Evolutionary conservation across 92 coral and sea anemone genomes (phyloP).

Genomic region (Palythoa heliodiscus): DNA sequence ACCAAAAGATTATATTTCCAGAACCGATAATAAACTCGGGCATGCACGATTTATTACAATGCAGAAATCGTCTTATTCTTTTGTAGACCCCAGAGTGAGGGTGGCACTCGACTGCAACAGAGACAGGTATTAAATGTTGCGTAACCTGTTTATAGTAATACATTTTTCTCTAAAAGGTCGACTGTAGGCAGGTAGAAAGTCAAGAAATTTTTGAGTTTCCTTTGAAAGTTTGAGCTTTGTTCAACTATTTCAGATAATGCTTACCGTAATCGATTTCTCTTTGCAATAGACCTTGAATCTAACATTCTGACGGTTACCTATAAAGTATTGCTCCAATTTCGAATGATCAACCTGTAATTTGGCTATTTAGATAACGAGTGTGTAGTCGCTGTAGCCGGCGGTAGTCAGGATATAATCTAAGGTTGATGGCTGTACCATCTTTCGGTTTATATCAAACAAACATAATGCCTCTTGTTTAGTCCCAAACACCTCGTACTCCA

Average conservation of each 20-base stretch:
- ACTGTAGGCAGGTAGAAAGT: too few species aligned
- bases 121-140: not conserved
- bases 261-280: too few species aligned
- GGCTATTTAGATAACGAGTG: too few species aligned
- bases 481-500: slow-evolving; percentile 84
- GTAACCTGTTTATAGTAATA: not conserved
- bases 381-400: not conserved
- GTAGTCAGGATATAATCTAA: not conserved
- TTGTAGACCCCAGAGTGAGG: slow-evolving; percentile 4
- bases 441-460: not conserved
- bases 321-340: too few species aligned
- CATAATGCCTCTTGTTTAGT: slow-evolving; percentile 33
- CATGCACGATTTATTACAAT: not conserved
- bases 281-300: too few species aligned
- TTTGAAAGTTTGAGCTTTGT: too few species aligned
- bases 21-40: not conserved
- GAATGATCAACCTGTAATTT: too few species aligned
- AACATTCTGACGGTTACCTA: too few species aligned
- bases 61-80: not conserved
- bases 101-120: not conserved
- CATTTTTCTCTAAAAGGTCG: too few species aligned
- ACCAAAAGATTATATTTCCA: not conserved
- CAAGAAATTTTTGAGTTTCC: too few species aligned
- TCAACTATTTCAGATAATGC: too few species aligned
- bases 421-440: not conserved